phyloP scores from a whole-genome alignment of 2,113 vertebrate genomes.

The Anser brachyrhynchus region DNA sequence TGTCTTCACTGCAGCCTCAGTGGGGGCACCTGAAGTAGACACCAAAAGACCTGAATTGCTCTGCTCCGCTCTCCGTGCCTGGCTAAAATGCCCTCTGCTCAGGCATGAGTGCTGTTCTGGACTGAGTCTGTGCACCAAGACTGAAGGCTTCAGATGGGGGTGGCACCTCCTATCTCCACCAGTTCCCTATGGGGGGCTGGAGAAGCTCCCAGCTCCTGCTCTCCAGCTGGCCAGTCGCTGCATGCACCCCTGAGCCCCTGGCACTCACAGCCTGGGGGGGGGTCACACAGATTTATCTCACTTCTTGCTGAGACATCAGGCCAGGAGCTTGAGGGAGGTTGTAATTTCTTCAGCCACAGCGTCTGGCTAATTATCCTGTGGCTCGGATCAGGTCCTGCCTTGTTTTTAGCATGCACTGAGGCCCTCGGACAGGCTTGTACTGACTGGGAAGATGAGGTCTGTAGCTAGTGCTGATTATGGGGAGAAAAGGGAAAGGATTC shows the following conservation, averaged over 20 bases:
- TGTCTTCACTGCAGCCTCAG: neutral
- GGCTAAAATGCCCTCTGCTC: neutral
- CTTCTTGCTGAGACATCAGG: neutral
- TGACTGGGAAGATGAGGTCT: neutral
- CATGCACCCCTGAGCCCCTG: neutral
- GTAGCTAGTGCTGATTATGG: neutral
- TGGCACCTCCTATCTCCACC: neutral
- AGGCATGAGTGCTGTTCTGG: neutral
- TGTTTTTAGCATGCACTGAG: neutral
- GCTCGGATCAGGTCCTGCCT: neutral
- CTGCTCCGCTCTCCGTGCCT: neutral
- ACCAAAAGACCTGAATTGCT: neutral
- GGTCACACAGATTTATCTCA: neutral
- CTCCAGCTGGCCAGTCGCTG: neutral
- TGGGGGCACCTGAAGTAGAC: neutral
- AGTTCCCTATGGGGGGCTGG: neutral
- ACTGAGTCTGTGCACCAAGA: neutral
- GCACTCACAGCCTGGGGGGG: fast-evolving
- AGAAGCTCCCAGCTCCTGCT: neutral
- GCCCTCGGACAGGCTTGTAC: neutral
- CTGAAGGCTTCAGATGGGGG: neutral
- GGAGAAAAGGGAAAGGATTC: neutral
- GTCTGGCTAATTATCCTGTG: neutral
- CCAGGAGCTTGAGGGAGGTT: neutral
- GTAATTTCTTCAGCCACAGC: neutral